Conservation (phyloP, 64 coral and sea anemone genomes). For the Montipora sp. region DNA sequence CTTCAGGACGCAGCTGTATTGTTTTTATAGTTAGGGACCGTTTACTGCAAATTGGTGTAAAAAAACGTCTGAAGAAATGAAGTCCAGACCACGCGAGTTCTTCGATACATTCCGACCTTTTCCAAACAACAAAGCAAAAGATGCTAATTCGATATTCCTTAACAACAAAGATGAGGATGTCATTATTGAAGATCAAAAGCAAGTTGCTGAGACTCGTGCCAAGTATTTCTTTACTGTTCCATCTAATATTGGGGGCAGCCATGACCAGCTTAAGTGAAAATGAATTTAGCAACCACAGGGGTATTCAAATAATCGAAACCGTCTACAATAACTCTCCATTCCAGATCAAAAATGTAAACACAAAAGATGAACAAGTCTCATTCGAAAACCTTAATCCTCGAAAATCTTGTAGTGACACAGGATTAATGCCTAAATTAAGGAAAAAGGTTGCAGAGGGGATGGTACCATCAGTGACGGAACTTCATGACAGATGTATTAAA, state of each 20-base stretch:
- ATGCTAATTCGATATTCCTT: slow-evolving; percentile 15
- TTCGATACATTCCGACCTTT: not conserved
- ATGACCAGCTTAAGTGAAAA: slow-evolving; percentile 42
- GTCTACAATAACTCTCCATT: slow-evolving; percentile 32
- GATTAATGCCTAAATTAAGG: slow-evolving; percentile 30
- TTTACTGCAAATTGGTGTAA: not conserved
- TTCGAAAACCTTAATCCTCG: no score
- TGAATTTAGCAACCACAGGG: slow-evolving; percentile 28
- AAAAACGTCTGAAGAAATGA: slow-evolving; percentile 1
- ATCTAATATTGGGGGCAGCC: slow-evolving; percentile 37
- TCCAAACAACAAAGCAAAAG: not conserved
- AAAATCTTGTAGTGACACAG: no score
- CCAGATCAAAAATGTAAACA: slow-evolving; percentile 33
- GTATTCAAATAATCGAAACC: slow-evolving; percentile 26
- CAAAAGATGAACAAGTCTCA: slow-evolving; percentile 28
- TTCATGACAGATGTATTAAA: slow-evolving; percentile 18
- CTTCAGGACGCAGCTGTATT: no score
- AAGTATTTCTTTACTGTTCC: not conserved
- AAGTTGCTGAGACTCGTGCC: slow-evolving; percentile 41
- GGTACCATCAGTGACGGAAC: slow-evolving; percentile 42
- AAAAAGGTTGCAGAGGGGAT: slow-evolving; percentile 52
- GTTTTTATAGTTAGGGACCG: no score
- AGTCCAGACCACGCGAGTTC: not conserved
- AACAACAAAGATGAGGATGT: slow-evolving; percentile 50
- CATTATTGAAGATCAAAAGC: slow-evolving; percentile 45